Percentiles rank a stretch among this genome's conserved stretches.
Evolutionary conservation across 2,888 invertebrate species (phyloP).

Genomic region (Agriopis marginaria): DNA sequence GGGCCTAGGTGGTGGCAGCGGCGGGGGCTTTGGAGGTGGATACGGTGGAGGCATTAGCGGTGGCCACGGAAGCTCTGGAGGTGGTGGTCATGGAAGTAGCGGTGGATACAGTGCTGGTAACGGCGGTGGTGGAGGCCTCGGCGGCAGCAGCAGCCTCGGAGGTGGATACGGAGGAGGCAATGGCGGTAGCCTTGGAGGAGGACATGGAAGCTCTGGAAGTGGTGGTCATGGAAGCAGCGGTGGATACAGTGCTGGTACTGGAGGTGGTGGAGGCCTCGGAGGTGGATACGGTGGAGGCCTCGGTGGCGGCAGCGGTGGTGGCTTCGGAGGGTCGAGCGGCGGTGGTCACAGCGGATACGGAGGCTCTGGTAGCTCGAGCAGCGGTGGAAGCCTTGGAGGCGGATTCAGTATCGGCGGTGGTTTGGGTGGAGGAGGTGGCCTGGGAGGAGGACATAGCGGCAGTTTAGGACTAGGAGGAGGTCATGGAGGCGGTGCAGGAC

Average conservation of each 20-base stretch:
- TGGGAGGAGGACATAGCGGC: constrained; percentile 28
- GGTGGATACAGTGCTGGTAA: constrained; percentile 39
- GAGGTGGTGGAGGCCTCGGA: constrained; percentile 45
- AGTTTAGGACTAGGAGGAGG: constrained; percentile 39
- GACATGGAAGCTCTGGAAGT: constrained; percentile 33
- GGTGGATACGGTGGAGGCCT: constrained; percentile 49
- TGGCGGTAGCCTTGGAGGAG: constrained; percentile 46
- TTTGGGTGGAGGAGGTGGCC: constrained; percentile 41
- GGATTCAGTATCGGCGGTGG: too few species aligned
- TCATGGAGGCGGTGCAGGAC: constrained; percentile 30
- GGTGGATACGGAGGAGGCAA: constrained; percentile 43
- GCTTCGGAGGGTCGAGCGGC: constrained; percentile 38
- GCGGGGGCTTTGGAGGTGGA: constrained; percentile 30
- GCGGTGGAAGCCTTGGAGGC: constrained; percentile 44
- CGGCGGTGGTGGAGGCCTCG: constrained; percentile 49
- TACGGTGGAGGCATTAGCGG: constrained; percentile 45
- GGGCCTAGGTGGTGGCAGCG: not conserved
- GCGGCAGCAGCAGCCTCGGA: constrained; percentile 47
- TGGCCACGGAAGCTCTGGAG: constrained; percentile 48
- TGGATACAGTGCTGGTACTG: constrained; percentile 37
- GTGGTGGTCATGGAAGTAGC: constrained; percentile 43
- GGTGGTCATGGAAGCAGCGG: constrained; percentile 32
- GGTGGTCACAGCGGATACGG: constrained; percentile 34
- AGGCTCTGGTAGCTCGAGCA: constrained; percentile 35
- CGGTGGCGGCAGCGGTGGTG: constrained; percentile 24